Evolutionary conservation across 2,113 vertebrate genomes (phyloP), one percentile per base, ranked within the genome.

Genomic region (Paratilapia polleni): DNA sequence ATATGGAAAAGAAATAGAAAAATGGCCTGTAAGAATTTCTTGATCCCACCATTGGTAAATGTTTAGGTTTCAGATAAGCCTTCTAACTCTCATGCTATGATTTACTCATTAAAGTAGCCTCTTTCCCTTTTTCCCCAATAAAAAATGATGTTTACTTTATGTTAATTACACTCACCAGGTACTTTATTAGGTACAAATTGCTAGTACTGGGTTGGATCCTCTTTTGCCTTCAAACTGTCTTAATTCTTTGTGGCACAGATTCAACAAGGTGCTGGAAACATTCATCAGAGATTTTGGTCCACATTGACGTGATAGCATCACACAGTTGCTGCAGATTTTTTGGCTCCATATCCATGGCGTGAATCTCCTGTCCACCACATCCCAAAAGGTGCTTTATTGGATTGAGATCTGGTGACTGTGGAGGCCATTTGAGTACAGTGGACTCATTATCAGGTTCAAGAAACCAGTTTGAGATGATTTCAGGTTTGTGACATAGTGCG

Each of bases 21-120:
- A 73, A 14, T 26, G 49, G 15, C 68, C 54, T 54, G 24, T 54
- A 73, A 54, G 47, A 54, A 73, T 73, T 73, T 73, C 28, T 17
- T 73, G 15, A 52, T 52, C 6, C 49, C 17, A 7, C 49, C 49
- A 17, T 7, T n/a, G 68, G 4, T 2, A 26, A 73, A 52, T 31
- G 47, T 26, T 73, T 0, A 0, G 66, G 20, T 70, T 49, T 49
- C 66, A 73, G 43, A 28, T 20, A 49, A 52, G 24, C n/a, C 66
- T 73, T 54, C 17, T 26, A n/a, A 73, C 19, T 49, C 19, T 73
- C 10, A n/a, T 73, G 68, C 26, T 73, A 34, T 73, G 26, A 54
- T 28, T 31, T 52, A 47, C 66, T 73, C 0, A 31, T 73, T 73
- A 73, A 52, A 73, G 11, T n/a, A 31, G 20, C 17, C 24, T n/a